Evolutionary conservation across 2,113 vertebrate genomes (phyloP), one percentile per base, ranked within the genome.

Genomic region (Acanthochromis polyacanthus): DNA sequence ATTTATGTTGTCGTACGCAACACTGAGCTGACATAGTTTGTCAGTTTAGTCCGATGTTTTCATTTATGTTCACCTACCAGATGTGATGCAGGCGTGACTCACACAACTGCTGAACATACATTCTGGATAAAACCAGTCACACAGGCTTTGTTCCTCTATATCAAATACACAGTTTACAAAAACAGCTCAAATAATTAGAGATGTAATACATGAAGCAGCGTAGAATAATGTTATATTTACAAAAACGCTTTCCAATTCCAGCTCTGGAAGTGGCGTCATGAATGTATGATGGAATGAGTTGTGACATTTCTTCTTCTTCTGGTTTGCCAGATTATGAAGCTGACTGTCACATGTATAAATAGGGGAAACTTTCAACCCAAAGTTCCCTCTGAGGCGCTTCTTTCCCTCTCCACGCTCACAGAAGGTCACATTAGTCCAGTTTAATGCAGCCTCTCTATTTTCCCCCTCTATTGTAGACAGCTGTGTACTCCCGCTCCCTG

Each of bases 351-450:
- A 48, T 63, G 23, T 63, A 16, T 2, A 61, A 46, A 52, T 40
- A 56, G 40, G 32, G 28, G 51, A 68, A 76, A 78, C 36, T 73
- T 80, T 62, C 30, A 48, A 40, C 17, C 46, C 50, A 59, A 78
- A 79, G 30, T 82, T 85, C 77, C 36, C 74, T 83, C 55, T n/a
- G 50, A 71, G 61, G 63, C 28, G 10, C 30, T n/a, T 23, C 63
- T 20, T 11, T 55, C 59, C 4, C 12, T 67, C 28, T 19, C 20
- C 20, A 10, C 25, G 10, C 32, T 45, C 46, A 46, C 48, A 77
- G 73, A 88, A 91, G 90, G 93, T 90, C 85, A 91, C 73, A 75
- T 82, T 85, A 88, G 80, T 90, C 84, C 75, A 81, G 78, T 89
- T 90, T 73, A 59, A 66, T 75, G 86, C 77, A 70, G 80, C 66